These are phyloP conservation scores for Sylvietta virens DNA, from an alignment of 2,113 vertebrate genomes.

Conservation along the genomic window DNA sequence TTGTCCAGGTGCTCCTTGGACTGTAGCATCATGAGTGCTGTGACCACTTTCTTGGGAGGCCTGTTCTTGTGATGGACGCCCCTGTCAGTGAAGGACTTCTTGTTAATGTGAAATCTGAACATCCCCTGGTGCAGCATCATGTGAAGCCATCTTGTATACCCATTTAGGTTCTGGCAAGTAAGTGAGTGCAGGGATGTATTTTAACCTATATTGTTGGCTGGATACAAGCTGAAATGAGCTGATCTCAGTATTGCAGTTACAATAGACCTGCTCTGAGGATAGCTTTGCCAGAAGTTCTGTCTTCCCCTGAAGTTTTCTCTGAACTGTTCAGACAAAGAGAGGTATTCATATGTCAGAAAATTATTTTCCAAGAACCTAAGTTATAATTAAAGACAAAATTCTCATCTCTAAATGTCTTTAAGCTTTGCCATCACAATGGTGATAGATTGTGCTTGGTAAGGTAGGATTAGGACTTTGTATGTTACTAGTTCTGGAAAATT, in stretches of 20 bases:
- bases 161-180: neutral
- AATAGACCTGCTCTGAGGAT: neutral
- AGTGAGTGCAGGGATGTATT: neutral
- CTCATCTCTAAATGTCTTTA: neutral
- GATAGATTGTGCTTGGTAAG: neutral
- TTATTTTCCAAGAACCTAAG: neutral
- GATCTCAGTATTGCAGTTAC: neutral
- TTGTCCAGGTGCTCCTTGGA: neutral
- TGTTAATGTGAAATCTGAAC: neutral
- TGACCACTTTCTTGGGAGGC: neutral
- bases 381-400: neutral
- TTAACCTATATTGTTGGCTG: neutral
- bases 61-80: neutral
- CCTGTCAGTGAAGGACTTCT: neutral
- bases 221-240: neutral
- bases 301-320: neutral
- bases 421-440: neutral
- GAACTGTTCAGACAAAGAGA: neutral
- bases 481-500: neutral
- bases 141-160: neutral
- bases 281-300: neutral
- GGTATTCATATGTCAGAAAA: neutral
- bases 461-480: neutral
- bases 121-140: neutral
- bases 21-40: no score